Conservation (phyloP, 2,113 vertebrate species). For the Phalacrocorax carbo region DNA sequence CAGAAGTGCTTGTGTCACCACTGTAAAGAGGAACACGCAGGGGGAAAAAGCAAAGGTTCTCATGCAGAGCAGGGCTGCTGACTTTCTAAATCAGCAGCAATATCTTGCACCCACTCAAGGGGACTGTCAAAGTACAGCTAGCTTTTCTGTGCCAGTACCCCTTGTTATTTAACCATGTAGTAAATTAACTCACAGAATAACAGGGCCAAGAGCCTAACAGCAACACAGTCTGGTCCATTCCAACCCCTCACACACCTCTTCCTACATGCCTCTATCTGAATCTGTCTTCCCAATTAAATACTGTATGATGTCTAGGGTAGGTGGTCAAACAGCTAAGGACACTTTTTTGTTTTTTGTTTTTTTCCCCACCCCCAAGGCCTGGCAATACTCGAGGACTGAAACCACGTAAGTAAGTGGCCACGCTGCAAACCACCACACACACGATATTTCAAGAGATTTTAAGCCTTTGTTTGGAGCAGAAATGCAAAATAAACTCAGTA, state of each 20-base stretch:
- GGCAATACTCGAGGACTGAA: neutral
- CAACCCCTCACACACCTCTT: neutral
- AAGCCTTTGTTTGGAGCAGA: neutral
- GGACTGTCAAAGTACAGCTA: neutral
- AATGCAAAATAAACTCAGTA: neutral
- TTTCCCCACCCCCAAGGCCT: neutral
- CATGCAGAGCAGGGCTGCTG: constrained; percentile 52
- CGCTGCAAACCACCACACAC: neutral
- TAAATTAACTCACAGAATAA: neutral
- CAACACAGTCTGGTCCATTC: neutral
- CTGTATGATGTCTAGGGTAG: neutral
- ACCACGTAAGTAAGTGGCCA: neutral
- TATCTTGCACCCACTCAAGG: neutral
- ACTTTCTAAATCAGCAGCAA: neutral
- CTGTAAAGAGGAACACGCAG: constrained; percentile 30
- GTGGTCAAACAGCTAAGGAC: neutral
- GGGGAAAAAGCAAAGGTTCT: constrained; percentile 40
- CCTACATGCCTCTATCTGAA: neutral
- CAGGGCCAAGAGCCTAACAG: neutral
- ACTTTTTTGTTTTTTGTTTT: too few species aligned
- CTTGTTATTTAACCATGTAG: neutral
- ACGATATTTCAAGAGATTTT: neutral
- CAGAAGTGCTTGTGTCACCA: constrained; percentile 44
- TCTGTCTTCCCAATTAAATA: neutral
- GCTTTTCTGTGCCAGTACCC: neutral